Evolutionary conservation across 2,113 vertebrate genomes (phyloP).

Genomic region (Penelope pileata): DNA sequence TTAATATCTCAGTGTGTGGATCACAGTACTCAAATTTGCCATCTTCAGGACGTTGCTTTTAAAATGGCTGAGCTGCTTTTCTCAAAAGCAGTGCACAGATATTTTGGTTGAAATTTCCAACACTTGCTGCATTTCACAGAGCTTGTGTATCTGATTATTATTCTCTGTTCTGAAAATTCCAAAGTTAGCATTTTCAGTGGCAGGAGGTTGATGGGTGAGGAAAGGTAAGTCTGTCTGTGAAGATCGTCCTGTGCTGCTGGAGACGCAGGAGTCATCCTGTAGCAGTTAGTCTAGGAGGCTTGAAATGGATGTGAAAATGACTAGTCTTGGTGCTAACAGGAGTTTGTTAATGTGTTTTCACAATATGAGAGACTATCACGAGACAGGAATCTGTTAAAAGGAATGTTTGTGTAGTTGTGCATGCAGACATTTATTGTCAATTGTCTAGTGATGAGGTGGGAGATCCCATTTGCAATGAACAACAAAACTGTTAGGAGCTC

Average conservation of each 20-base stretch:
- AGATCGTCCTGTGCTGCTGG: background rate
- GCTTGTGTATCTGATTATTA: background rate
- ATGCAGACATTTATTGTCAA: background rate
- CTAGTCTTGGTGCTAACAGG: background rate
- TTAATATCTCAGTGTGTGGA: rapidly evolving
- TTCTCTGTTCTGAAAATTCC: background rate
- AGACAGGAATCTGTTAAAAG: background rate
- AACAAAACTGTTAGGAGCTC: background rate
- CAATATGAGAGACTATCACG: background rate
- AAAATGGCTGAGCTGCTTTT: background rate
- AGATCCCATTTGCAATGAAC: background rate
- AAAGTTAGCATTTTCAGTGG: background rate
- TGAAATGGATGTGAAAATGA: background rate
- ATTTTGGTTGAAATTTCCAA: background rate
- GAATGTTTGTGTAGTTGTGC: rapidly evolving
- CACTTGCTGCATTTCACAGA: background rate
- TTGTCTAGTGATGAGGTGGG: background rate
- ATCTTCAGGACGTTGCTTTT: background rate
- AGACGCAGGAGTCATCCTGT: background rate
- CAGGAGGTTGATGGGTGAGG: background rate
- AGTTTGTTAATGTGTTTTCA: background rate
- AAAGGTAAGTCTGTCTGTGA: background rate
- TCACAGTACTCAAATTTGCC: background rate
- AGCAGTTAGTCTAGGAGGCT: background rate
- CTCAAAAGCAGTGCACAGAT: background rate